Conservation (phyloP, 2,113 vertebrate genomes). For the Hemicordylus capensis region DNA sequence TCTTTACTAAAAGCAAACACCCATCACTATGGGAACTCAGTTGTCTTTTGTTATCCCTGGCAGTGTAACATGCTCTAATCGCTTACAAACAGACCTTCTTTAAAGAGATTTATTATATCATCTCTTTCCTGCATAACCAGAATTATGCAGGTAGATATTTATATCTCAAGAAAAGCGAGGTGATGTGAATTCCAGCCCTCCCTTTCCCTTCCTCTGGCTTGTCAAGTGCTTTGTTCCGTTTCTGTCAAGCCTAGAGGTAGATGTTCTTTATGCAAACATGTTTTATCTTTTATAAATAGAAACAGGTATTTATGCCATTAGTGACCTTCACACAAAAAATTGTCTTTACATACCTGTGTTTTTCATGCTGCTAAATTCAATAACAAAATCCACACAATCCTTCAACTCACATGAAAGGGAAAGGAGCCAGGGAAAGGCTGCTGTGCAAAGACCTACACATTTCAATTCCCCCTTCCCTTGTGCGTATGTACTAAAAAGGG, state of each 20-base stretch:
- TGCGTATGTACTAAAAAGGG: not conserved
- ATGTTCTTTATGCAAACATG: not conserved
- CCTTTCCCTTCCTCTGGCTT: not conserved
- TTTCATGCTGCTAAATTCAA: not conserved
- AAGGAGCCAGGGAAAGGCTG: not conserved
- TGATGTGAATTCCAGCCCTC: not conserved
- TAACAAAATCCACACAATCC: not conserved
- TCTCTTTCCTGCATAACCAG: fast-evolving
- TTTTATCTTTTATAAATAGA: not conserved
- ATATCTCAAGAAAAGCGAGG: not conserved
- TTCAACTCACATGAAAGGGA: not conserved
- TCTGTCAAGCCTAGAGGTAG: slow-evolving; percentile 16
- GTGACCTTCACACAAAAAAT: not conserved
- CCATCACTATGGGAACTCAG: not conserved
- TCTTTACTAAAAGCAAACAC: not conserved
- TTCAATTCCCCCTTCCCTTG: not conserved
- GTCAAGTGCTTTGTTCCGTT: not conserved
- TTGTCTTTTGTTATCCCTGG: not conserved
- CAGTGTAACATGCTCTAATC: not conserved
- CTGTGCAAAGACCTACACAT: not conserved
- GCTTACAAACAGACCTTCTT: not conserved
- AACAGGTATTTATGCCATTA: fast-evolving
- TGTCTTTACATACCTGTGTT: fast-evolving
- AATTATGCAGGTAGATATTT: not conserved
- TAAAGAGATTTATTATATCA: not conserved